Percentiles rank a stretch among this genome's conserved stretches.
Conservation (phyloP, 2,888 invertebrate species). For the Thereva nobilitata region DNA sequence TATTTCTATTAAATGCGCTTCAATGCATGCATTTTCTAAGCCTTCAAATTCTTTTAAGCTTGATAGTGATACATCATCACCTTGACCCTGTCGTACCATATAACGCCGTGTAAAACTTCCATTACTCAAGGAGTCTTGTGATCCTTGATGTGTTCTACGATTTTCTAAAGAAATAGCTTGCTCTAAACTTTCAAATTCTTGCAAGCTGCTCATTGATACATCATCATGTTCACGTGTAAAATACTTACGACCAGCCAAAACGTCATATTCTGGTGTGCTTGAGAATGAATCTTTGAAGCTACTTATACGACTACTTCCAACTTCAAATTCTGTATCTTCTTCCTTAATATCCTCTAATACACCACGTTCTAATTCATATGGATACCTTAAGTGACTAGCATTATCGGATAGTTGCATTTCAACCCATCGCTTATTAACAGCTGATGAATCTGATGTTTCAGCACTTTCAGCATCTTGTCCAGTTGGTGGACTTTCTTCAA, state of each 20-base stretch:
- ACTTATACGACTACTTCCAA: constrained; percentile 71
- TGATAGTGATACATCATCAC: constrained; percentile 83
- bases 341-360: constrained; percentile 90
- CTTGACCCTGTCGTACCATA: constrained; percentile 71
- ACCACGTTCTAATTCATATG: constrained; percentile 80
- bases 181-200: constrained; percentile 93
- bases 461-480: constrained; percentile 57
- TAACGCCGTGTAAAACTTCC: constrained; percentile 79
- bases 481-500: constrained; percentile 69
- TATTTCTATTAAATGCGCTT: constrained; percentile 80
- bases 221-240: constrained; percentile 88
- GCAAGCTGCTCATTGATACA: constrained; percentile 87
- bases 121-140: constrained; percentile 82
- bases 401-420: constrained; percentile 78
- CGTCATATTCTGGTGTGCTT: constrained; percentile 90
- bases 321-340: constrained; percentile 88
- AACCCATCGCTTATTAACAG: constrained; percentile 84
- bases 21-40: constrained; percentile 83
- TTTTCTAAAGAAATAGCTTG: constrained; percentile 81
- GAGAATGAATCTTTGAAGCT: constrained; percentile 87
- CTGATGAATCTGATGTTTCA: constrained; percentile 69
- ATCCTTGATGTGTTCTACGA: constrained; percentile 71
- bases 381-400: constrained; percentile 65
- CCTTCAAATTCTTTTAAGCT: constrained; percentile 93
- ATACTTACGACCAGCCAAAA: constrained; percentile 79